Evolutionary conservation across 2,888 invertebrate species (phyloP).

Genomic region (Campoplex nolae): DNA sequence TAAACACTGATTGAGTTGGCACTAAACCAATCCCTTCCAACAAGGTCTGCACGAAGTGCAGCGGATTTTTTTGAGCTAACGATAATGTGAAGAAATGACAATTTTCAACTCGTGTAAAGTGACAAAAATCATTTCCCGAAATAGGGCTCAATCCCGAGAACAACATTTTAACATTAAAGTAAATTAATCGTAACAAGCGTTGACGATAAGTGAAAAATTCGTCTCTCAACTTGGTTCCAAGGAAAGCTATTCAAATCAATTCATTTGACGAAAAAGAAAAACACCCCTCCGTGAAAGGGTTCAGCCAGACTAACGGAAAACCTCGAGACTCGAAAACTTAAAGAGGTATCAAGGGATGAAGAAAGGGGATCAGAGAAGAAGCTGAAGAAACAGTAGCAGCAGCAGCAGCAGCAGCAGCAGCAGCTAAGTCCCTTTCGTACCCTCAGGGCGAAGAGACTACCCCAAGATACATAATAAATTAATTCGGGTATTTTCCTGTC

Average conservation of each 20-base stretch:
- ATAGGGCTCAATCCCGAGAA: background rate
- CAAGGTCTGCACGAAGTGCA: background rate
- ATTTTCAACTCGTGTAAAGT: background rate
- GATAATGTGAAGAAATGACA: background rate
- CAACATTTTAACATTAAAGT: background rate
- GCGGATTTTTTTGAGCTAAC: background rate
- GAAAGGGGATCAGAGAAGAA: slow-evolving; percentile 39
- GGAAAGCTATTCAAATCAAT: slow-evolving; percentile 61
- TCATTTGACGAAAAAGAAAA: slow-evolving; percentile 39
- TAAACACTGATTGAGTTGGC: slow-evolving; percentile 36
- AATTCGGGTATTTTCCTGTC: slow-evolving; percentile 83
- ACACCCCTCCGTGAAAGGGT: slow-evolving; percentile 50
- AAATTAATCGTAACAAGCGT: background rate
- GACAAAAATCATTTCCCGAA: no score
- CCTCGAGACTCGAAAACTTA: slow-evolving; percentile 72
- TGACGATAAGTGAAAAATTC: background rate
- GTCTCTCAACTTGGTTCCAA: background rate
- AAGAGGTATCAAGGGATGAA: slow-evolving; percentile 78
- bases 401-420: slow-evolving; percentile 41
- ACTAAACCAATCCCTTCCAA: slow-evolving; percentile 5
- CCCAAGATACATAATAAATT: slow-evolving; percentile 84
- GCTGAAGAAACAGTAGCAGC: slow-evolving; percentile 56
- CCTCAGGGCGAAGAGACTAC: slow-evolving; percentile 65
- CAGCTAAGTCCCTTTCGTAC: slow-evolving; percentile 69
- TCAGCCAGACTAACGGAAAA: slow-evolving; percentile 59